Percentiles rank a stretch among this genome's conserved stretches.
Evolutionary conservation across 2,797 vertebrate genomes (phyloP).

Genomic region (Melanogrammus aeglefinus): DNA sequence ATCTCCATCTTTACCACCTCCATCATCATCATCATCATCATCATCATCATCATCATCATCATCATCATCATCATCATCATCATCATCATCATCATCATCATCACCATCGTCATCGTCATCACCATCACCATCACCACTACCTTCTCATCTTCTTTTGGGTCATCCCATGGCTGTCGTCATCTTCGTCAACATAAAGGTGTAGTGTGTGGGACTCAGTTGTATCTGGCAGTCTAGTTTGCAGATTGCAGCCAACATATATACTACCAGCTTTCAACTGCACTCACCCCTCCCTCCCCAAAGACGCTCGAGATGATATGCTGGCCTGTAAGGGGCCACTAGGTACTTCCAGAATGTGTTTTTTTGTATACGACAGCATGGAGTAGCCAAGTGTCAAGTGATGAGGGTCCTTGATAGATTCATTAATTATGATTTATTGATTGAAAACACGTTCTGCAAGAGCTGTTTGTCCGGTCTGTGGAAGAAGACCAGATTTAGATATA

Average conservation of each 20-base stretch:
- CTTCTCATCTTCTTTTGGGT: neutral
- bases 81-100: slow-evolving; percentile 42
- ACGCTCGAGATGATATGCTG: too few species aligned
- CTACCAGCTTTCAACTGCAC: neutral
- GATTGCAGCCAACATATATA: neutral
- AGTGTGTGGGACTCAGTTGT: too few species aligned
- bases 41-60: slow-evolving; percentile 40
- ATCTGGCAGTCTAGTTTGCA: too few species aligned
- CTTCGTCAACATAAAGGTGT: too few species aligned
- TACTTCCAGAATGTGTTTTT: too few species aligned
- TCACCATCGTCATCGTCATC: slow-evolving; percentile 22
- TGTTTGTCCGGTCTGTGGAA: too few species aligned
- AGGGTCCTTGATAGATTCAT: neutral
- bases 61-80: slow-evolving; percentile 32
- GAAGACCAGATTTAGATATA: too few species aligned
- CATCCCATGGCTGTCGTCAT: neutral
- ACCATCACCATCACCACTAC: neutral
- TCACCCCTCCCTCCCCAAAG: too few species aligned
- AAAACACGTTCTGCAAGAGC: too few species aligned
- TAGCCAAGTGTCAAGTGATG: too few species aligned
- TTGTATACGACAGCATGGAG: neutral
- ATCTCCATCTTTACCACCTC: slow-evolving; percentile 48
- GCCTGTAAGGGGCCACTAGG: too few species aligned
- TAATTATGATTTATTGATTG: neutral
- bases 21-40: slow-evolving; percentile 37